phyloP scores from a whole-genome alignment of 2,797 vertebrate genomes.

The Coluber constrictor region DNA sequence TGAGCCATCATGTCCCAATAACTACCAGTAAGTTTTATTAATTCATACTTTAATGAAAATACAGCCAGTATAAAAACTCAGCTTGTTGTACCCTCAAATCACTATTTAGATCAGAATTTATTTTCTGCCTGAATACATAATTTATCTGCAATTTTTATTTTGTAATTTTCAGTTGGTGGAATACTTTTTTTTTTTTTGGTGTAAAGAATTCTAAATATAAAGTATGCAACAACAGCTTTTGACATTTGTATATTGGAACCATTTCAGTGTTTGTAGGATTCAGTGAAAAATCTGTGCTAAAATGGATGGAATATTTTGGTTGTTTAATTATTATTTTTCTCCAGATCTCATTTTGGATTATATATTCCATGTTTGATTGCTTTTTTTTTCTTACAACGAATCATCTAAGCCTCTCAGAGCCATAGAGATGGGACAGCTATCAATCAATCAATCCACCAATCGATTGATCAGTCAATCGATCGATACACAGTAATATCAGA shows the following conservation, averaged over 20 bases:
- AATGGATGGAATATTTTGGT: neutral
- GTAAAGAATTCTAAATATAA: neutral
- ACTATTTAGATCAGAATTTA: neutral
- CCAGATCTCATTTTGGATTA: neutral
- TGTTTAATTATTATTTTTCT: neutral
- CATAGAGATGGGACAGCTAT: neutral
- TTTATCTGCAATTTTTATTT: neutral
- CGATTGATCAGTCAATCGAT: neutral
- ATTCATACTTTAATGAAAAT: neutral
- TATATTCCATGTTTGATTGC: neutral
- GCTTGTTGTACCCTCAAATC: neutral
- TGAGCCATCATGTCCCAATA: neutral
- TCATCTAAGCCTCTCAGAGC: neutral
- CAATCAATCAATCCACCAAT: neutral
- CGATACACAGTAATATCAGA: neutral
- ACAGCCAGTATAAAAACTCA: neutral
- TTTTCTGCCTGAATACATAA: neutral
- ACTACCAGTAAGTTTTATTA: neutral
- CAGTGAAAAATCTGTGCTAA: neutral
- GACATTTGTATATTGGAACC: neutral
- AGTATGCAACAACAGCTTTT: neutral
- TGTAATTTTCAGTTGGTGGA: neutral
- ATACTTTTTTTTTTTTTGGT: neutral
- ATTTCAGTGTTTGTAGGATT: neutral
- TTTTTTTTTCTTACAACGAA: neutral